Percentiles rank a stretch among this genome's conserved stretches.
phyloP scores from a whole-genome alignment of 2,797 vertebrate species.

The Vireo griseus region DNA sequence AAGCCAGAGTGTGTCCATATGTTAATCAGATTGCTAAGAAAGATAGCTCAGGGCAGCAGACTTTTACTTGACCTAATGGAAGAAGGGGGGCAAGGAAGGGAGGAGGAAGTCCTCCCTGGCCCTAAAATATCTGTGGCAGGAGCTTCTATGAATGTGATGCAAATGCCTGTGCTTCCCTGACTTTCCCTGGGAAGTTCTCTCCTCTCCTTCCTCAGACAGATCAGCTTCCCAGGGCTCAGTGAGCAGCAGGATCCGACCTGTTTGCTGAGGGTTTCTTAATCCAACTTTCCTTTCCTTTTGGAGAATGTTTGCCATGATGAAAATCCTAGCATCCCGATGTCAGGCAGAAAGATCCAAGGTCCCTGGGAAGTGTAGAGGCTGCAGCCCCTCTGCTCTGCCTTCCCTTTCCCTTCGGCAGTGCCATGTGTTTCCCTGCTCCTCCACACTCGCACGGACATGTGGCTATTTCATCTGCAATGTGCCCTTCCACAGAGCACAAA shows the following conservation, averaged over 20 bases:
- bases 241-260: neutral
- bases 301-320: neutral
- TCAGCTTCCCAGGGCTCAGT: neutral
- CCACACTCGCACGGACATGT: rapidly evolving
- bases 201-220: neutral
- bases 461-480: neutral
- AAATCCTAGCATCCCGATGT: rapidly evolving
- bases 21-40: conserved; percentile 62
- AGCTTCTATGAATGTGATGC: neutral
- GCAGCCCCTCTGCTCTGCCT: neutral
- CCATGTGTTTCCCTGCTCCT: neutral
- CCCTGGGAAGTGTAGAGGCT: neutral
- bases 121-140: neutral
- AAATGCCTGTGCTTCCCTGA: neutral
- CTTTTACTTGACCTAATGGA: conserved; percentile 1
- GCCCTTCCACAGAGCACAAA: neutral
- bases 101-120: neutral
- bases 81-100: neutral
- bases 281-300: neutral
- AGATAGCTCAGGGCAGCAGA: conserved; percentile 61
- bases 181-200: neutral
- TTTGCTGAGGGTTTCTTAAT: neutral
- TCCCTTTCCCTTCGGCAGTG: neutral
- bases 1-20: conserved; percentile 67
- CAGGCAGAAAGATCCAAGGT: neutral